Base-by-base conservation (phyloP, 2,113 vertebrate species). In the Hyperoodon ampullatus region DNA sequence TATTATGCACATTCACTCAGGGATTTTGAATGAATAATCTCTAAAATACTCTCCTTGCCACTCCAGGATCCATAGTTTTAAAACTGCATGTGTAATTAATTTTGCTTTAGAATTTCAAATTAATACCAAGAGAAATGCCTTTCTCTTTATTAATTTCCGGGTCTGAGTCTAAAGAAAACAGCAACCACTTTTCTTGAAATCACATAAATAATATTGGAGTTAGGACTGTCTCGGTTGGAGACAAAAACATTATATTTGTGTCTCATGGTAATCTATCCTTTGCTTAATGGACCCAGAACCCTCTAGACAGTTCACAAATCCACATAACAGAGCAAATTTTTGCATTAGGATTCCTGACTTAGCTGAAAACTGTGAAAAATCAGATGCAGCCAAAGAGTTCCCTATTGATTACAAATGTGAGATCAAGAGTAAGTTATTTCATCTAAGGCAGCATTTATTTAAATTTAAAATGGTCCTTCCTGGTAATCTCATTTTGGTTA, bases 281-380 rank as follows among this genome's bases (percentile, higher is more conserved):
- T 91, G 94, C 93, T 98, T 98, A 99, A 98, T 97, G 97, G 98
- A 97, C 96, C 97, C 96, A 93, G 98, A 98, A 94, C 84, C 88
- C 98, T 98, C 97, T 81, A 11, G 97, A 98, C 97, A 97, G 97
- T 98, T 95, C 98, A 96, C 95, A 98, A 98, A 98, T 98, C 96
- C 96, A 95, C 97, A 94, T 96, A 97, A 97, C 97, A 95, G 98
- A 97, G 97, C 93, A 24, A 35, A 97, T 97, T 92, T 42, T 3
- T 97, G 94, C 94, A 95, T 98, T 98, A 30, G 0, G 95, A 97
- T 98, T 87, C 53, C 98, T 96, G 93, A 97, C 98, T 96, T 98
- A 92, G 96, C 97, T 39, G 66, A 93, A 97, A 97, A 96, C 95
- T 92, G 81, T 86, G 95, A 96, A 97, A 96, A 78, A 77, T 96